phyloP scores from a whole-genome alignment of 2,797 vertebrate species.

The Catharus ustulatus region DNA sequence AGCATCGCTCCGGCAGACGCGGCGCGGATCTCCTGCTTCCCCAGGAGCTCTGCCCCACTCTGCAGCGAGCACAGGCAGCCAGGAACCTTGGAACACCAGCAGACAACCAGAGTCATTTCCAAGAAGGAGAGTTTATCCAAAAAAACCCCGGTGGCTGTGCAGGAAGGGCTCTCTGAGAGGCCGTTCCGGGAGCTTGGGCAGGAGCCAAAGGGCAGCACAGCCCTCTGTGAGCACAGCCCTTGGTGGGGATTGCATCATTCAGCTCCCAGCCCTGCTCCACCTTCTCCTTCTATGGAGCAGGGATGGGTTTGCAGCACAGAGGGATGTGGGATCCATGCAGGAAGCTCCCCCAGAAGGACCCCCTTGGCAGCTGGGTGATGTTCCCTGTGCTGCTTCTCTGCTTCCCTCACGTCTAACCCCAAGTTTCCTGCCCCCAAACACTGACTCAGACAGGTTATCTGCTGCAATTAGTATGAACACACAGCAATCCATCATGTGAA shows the following conservation, averaged over 20 bases:
- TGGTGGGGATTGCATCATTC: not conserved
- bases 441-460: constrained; percentile 1
- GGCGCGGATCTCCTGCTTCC: not conserved
- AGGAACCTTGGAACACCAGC: not conserved
- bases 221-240: not conserved
- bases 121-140: not conserved
- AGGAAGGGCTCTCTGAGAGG: not conserved
- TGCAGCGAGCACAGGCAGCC: not conserved
- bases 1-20: not conserved
- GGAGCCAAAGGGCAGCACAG: not conserved
- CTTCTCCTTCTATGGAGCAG: not conserved
- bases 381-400: accelerated
- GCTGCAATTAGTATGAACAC: not conserved
- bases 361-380: accelerated
- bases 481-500: not conserved
- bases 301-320: not conserved
- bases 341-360: accelerated
- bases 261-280: not conserved
- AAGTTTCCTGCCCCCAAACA: not conserved
- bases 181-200: not conserved
- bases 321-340: not conserved
- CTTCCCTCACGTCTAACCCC: not conserved
- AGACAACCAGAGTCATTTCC: not conserved
- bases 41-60: not conserved
- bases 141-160: not conserved